phyloP scores from a whole-genome alignment of 1,140 invertebrate species.

The Trachymyrmex cornetzi region DNA sequence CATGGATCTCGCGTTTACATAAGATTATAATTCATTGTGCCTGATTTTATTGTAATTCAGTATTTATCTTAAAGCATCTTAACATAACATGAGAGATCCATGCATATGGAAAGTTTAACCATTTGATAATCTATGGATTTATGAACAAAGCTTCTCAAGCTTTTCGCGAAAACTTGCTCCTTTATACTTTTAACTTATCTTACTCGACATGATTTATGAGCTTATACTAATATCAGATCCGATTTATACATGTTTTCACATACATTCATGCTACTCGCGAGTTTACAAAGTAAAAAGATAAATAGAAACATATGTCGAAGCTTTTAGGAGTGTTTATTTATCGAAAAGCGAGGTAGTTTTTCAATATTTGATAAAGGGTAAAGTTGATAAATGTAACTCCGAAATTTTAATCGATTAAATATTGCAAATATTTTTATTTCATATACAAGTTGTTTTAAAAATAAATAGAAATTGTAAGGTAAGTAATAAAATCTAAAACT shows the following conservation, averaged over 20 bases:
- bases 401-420: constrained; percentile 28
- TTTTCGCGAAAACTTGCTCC: constrained; percentile 22
- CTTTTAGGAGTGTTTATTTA: constrained; percentile 54
- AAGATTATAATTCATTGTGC: neutral
- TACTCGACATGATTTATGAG: constrained; percentile 44
- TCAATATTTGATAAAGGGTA: constrained; percentile 47
- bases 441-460: neutral
- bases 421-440: constrained; percentile 32
- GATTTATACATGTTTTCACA: constrained; percentile 46
- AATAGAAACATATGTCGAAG: constrained; percentile 46
- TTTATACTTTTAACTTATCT: constrained; percentile 38
- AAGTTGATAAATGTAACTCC: constrained; percentile 19
- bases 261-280: constrained; percentile 11
- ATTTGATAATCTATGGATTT: constrained; percentile 41
- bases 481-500: constrained; percentile 21
- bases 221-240: constrained; percentile 18
- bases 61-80: neutral
- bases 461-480: constrained; percentile 8
- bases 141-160: constrained; percentile 33
- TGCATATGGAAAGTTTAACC: constrained; percentile 27
- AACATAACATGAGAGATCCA: neutral
- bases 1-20: neutral
- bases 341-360: constrained; percentile 42
- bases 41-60: neutral
- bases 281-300: constrained; percentile 50